Conservation (phyloP, 1,140 invertebrate genomes). For the Doryteuthis pealeii region DNA sequence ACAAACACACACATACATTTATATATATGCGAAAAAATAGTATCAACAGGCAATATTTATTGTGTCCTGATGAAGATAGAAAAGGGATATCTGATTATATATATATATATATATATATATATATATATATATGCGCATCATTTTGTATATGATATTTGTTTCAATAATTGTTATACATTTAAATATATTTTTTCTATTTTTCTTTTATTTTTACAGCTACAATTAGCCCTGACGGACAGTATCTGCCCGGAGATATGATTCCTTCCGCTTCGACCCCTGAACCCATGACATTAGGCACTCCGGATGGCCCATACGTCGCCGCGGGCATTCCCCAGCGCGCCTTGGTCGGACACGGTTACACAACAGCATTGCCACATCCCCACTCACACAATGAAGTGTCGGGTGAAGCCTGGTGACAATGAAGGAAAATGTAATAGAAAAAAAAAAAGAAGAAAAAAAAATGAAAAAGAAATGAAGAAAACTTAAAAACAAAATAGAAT, state of each 20-base stretch:
- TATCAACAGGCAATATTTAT: no score
- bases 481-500: background rate
- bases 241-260: constrained; percentile 34
- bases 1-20: no score
- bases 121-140: no score
- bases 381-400: constrained; percentile 32
- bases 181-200: constrained; percentile 7
- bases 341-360: constrained; percentile 25
- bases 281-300: constrained; percentile 27
- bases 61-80: no score
- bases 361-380: constrained; percentile 21
- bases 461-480: background rate
- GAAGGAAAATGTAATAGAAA: background rate
- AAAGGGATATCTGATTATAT: no score
- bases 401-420: constrained; percentile 34
- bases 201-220: constrained; percentile 24
- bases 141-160: background rate
- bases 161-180: constrained; percentile 13
- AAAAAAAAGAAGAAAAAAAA: background rate
- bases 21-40: no score
- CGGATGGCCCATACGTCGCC: constrained; percentile 28
- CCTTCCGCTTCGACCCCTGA: constrained; percentile 33
- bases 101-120: no score
- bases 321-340: constrained; percentile 26
- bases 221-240: constrained; percentile 32